A percentile compares a stretch with the other conserved stretches of the same genome.
Evolutionary conservation across 2,888 invertebrate genomes (phyloP).

Genomic region (Arrhopalites spinosus): DNA sequence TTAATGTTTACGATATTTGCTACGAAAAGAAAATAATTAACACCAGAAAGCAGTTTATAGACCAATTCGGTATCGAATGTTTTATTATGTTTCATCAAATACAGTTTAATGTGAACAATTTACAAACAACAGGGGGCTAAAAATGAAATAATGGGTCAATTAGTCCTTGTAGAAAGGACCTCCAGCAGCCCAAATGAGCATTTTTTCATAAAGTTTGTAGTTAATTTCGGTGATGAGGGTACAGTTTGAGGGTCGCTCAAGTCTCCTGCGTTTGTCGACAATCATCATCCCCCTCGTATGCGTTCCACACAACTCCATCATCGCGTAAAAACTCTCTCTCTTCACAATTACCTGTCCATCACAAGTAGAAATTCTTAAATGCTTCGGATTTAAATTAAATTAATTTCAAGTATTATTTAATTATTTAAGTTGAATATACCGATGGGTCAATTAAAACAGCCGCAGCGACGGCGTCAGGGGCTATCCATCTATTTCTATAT

Average conservation of each 20-base stretch:
- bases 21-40: too few relatives aligned
- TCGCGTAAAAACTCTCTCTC: slow-evolving; percentile 47
- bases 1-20: too few relatives aligned
- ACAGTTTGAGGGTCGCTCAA: slow-evolving; percentile 60
- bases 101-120: too few relatives aligned
- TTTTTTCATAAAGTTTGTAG: slow-evolving; percentile 62
- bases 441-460: slow-evolving; percentile 57
- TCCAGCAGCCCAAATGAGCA: slow-evolving; percentile 61
- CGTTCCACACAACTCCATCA: slow-evolving; percentile 59
- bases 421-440: not conserved
- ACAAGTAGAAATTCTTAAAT: not conserved
- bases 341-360: slow-evolving; percentile 9
- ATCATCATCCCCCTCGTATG: slow-evolving; percentile 60
- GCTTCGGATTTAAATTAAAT: not conserved
- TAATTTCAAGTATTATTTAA: not conserved
- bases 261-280: slow-evolving; percentile 60
- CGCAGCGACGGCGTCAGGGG: slow-evolving; percentile 58
- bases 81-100: too few relatives aligned
- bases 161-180: slow-evolving; percentile 48
- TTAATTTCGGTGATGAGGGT: slow-evolving; percentile 62
- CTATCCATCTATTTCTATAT: slow-evolving; percentile 43
- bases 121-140: too few relatives aligned
- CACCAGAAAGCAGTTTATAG: too few relatives aligned
- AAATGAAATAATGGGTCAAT: too few relatives aligned
- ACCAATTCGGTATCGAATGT: too few relatives aligned